Base-by-base conservation (phyloP, 2,797 vertebrate species). In the Cephalopachus bancanus region DNA sequence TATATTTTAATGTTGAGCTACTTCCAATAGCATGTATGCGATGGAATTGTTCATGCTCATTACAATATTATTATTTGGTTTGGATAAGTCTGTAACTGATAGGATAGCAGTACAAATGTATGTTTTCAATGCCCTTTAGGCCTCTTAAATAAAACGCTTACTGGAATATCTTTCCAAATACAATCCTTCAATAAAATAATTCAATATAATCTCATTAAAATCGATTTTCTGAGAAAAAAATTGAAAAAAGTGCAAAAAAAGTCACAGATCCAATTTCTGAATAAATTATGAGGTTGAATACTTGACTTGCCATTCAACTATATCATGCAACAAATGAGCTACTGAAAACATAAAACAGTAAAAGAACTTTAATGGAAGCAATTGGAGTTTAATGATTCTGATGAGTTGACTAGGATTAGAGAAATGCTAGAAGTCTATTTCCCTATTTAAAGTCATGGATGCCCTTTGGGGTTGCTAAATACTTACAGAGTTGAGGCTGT, bases 271-370 rank as follows among this genome's bases (percentile, higher is more conserved):
- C 4, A 78, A 76, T 69, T 91, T 97, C 49, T 71, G n/a, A 94
- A 57, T 94, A 91, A 94, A 95, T 90, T 94, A 80, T 49, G 93
- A 81, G 49, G 10, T 60, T 94, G 44, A 86, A 93, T 96, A 33
- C 10, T 33, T 78, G 17, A 26, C 81, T 78, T 69, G 24, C 71
- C n/a, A 83, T 93, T 62, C 51, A 85, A 37, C 81, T 81, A 81
- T 83, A n/a, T 55, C 84, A 83, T 51, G 17, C 49, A 89, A 30
- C 30, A 76, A 90, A 64, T 57, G 81, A 90, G 19, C 15, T 88
- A 80, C 12, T 37, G n/a, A 79, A 51, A 81, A 57, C 4, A 69
- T 92, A 78, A 64, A 64, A 79, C 26, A 69, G 26, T 51, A 26
- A 30, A 83, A 11, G 9, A 57, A 62, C 19, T 80, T 44, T 59